Evolutionary conservation across 2,797 vertebrate genomes (phyloP).

Genomic region (Serranus cabrilla): DNA sequence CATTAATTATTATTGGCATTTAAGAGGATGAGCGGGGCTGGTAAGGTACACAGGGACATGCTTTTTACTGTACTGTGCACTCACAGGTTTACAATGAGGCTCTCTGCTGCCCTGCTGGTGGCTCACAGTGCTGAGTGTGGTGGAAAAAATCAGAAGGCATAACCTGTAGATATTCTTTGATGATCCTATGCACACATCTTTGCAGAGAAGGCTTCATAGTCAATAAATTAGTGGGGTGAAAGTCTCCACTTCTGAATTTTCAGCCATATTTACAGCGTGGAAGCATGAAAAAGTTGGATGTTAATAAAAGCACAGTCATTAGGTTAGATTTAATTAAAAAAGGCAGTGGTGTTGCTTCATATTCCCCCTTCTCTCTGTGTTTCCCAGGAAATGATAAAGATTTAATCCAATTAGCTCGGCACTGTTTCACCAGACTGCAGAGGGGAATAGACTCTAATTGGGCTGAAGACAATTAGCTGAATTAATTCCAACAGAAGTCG

Average conservation of each 20-base stretch:
- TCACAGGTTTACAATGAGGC: conserved; percentile 69
- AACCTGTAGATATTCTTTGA: conserved; percentile 33
- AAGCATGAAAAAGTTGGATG: conserved; percentile 70
- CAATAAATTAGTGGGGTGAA: conserved; percentile 57
- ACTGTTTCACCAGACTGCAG: conserved; percentile 85
- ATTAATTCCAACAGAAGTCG: conserved; percentile 88
- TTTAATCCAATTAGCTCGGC: conserved; percentile 89
- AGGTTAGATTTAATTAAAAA: conserved; percentile 84
- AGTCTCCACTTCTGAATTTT: conserved; percentile 58
- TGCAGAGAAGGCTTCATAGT: conserved; percentile 44
- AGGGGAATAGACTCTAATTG: conserved; percentile 89
- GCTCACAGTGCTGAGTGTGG: conserved; percentile 28
- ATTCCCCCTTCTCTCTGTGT: conserved; percentile 79
- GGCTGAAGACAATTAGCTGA: conserved; percentile 89
- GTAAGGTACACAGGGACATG: conserved; percentile 70
- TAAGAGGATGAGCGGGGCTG: conserved; percentile 77
- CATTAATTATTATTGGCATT: conserved; percentile 85
- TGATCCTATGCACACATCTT: conserved; percentile 7
- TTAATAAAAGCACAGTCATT: conserved; percentile 83
- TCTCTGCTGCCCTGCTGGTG: conserved; percentile 29
- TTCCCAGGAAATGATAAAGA: conserved; percentile 88
- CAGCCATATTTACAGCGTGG: conserved; percentile 61
- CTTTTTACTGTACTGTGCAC: conserved; percentile 74
- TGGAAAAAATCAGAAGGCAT: conserved; percentile 8
- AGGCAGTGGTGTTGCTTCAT: conserved; percentile 78